These are phyloP conservation scores for Boulengeromyrus knoepffleri DNA, from an alignment of 2,113 vertebrate species.

Conservation along the genomic window DNA sequence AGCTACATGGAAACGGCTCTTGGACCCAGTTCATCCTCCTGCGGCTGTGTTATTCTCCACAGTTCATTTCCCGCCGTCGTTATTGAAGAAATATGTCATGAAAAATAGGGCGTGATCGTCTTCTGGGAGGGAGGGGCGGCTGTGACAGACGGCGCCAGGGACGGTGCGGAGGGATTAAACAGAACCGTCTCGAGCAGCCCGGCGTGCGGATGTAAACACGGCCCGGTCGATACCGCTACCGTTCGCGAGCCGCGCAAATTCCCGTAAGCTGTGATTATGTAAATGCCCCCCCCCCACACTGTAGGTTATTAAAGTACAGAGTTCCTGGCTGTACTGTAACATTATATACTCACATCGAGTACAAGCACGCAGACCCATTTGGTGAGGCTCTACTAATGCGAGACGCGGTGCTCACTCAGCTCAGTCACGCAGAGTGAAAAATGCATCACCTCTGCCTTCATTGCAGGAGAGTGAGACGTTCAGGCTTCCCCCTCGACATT, in stretches of 20 bases:
- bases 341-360: background rate
- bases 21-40: background rate
- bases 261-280: background rate
- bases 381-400: background rate
- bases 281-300: background rate
- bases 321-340: background rate
- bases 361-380: background rate
- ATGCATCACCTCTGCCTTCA: background rate
- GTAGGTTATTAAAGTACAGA: slow-evolving; percentile 13
- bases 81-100: slow-evolving; percentile 4
- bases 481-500: background rate
- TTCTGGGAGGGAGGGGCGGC: background rate
- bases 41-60: background rate
- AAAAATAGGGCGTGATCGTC: background rate
- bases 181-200: background rate
- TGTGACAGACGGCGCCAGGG: background rate
- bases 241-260: background rate
- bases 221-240: background rate
- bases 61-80: background rate
- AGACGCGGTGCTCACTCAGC: background rate
- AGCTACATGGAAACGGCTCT: background rate
- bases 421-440: background rate
- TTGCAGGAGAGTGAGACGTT: background rate
- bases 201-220: background rate
- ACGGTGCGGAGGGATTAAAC: background rate